Conservation (phyloP, 2,888 invertebrate genomes). For the Limnephilus lunatus region DNA sequence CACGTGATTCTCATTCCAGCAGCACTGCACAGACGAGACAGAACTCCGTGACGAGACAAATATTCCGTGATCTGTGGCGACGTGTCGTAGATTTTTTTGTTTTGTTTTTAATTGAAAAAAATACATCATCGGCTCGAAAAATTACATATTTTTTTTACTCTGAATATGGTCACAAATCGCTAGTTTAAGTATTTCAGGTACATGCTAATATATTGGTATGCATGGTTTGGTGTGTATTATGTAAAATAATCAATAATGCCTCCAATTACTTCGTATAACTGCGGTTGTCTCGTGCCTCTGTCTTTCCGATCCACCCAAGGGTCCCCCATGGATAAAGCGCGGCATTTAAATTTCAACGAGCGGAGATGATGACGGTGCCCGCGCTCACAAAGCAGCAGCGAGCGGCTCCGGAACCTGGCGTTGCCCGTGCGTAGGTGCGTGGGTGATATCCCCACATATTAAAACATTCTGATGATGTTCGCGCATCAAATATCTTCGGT, state of each 20-base stretch:
- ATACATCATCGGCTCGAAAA: too few relatives aligned
- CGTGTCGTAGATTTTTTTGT: too few relatives aligned
- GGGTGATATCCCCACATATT: conserved; percentile 49
- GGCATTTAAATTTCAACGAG: conserved; percentile 46
- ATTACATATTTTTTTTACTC: too few relatives aligned
- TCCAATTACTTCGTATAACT: not conserved
- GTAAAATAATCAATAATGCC: not conserved
- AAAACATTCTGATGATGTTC: conserved; percentile 59
- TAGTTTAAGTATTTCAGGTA: too few relatives aligned
- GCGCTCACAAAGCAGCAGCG: conserved; percentile 26
- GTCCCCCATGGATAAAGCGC: conserved; percentile 16
- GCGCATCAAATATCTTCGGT: conserved; percentile 59
- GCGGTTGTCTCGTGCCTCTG: not conserved
- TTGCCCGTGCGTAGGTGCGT: conserved; percentile 15
- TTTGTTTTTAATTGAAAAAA: too few relatives aligned
- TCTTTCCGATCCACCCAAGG: not conserved
- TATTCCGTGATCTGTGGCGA: too few relatives aligned
- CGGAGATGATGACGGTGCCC: not conserved
- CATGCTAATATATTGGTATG: too few relatives aligned
- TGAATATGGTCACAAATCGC: too few relatives aligned
- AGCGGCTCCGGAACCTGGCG: not conserved
- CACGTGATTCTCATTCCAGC: too few relatives aligned
- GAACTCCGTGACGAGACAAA: too few relatives aligned
- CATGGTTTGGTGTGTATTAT: too few relatives aligned
- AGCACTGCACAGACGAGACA: too few relatives aligned